Evolutionary conservation across 2,797 vertebrate species (phyloP).

Genomic region (Helicolenus hilgendorfi): DNA sequence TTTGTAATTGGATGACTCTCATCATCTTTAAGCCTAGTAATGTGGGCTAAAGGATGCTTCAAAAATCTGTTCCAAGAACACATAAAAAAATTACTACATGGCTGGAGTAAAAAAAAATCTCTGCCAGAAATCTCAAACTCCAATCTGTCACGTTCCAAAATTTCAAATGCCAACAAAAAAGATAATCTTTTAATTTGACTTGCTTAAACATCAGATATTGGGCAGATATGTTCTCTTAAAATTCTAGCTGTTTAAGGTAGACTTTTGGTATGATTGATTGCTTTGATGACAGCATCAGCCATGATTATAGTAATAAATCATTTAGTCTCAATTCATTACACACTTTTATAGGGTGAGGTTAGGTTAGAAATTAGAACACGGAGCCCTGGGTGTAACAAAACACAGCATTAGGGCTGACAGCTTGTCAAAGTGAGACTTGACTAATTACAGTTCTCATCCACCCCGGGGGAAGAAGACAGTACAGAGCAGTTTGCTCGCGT

Average conservation of each 20-base stretch:
- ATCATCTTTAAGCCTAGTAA: neutral
- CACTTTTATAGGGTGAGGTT: constrained; percentile 33
- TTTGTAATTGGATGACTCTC: neutral
- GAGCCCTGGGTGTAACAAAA: constrained; percentile 47
- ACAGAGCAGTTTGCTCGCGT: constrained; percentile 44
- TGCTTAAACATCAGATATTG: neutral
- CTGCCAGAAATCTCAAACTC: neutral
- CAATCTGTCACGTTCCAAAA: neutral
- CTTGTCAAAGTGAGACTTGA: constrained; percentile 73
- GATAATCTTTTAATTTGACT: constrained; percentile 57
- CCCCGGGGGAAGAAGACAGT: constrained; percentile 47
- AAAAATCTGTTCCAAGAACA: neutral
- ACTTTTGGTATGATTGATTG: constrained; percentile 66
- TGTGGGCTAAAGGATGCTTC: neutral
- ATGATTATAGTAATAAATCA: constrained; percentile 62
- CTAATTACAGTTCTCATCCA: constrained; percentile 76
- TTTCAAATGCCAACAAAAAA: constrained; percentile 19
- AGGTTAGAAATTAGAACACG: constrained; percentile 61
- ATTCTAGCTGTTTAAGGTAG: constrained; percentile 44
- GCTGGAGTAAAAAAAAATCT: neutral
- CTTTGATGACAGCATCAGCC: constrained; percentile 67
- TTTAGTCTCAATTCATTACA: constrained; percentile 69
- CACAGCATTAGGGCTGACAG: constrained; percentile 60
- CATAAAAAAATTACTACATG: neutral
- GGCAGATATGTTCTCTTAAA: constrained; percentile 10